Percentiles rank a stretch among this genome's conserved stretches.
Evolutionary conservation across 1,140 invertebrate genomes (phyloP).

Genomic region (Hormaphis cornu): DNA sequence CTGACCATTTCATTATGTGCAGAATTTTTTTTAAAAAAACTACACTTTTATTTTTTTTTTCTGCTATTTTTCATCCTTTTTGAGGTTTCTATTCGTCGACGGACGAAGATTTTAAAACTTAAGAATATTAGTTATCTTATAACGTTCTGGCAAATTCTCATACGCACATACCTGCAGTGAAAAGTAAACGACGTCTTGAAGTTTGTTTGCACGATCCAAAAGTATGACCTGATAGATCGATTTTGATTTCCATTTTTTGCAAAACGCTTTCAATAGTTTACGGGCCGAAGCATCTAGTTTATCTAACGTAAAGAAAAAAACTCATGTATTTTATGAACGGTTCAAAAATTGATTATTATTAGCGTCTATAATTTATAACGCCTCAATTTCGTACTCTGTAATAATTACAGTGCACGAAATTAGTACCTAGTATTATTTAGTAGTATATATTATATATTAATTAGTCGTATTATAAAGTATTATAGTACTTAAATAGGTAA

Average conservation of each 20-base stretch:
- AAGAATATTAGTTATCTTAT: background rate
- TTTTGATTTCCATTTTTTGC: slow-evolving; percentile 66
- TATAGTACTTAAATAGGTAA: too few species aligned
- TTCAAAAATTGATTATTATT: too few species aligned
- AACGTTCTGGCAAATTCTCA: background rate
- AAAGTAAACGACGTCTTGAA: slow-evolving; percentile 71
- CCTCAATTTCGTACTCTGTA: too few species aligned
- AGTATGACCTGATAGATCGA: slow-evolving; percentile 73
- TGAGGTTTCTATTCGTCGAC: too few species aligned
- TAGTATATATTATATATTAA: too few species aligned
- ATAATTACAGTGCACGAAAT: too few species aligned
- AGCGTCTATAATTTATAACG: too few species aligned
- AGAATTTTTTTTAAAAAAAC: background rate
- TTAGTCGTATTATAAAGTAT: too few species aligned
- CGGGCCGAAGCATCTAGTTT: slow-evolving; percentile 58
- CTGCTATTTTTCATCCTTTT: too few species aligned
- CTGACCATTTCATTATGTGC: background rate
- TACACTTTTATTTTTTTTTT: background rate
- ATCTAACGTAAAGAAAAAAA: slow-evolving; percentile 42
- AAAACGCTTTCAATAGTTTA: slow-evolving; percentile 59
- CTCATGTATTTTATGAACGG: too few species aligned
- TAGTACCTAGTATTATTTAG: too few species aligned
- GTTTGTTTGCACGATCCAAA: slow-evolving; percentile 64
- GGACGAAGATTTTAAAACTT: background rate
- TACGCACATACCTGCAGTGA: slow-evolving; percentile 60